A percentile compares a stretch with the other conserved stretches of the same genome.
phyloP scores from a whole-genome alignment of 1,140 invertebrate species.

The Maniola jurtina region DNA sequence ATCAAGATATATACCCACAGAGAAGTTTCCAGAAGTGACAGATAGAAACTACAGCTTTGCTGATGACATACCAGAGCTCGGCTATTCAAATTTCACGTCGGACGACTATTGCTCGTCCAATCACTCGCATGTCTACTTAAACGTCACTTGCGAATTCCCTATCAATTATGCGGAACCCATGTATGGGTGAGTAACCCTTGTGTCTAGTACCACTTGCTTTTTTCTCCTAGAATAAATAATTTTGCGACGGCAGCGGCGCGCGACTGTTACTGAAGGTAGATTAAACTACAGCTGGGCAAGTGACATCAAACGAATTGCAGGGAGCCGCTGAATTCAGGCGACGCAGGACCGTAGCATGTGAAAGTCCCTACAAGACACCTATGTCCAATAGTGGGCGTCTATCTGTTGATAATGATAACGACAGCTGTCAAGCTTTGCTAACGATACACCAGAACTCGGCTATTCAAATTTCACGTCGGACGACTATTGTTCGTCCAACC shows the following conservation, averaged over 20 bases:
- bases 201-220: not conserved
- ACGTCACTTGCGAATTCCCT: conserved; percentile 83
- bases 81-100: conserved; percentile 59
- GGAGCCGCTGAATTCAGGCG: too few relatives aligned
- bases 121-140: conserved; percentile 74
- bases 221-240: not conserved
- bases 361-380: too few relatives aligned
- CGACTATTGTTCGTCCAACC: conserved; percentile 64
- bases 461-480: conserved; percentile 63
- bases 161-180: conserved; percentile 84
- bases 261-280: too few relatives aligned
- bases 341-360: too few relatives aligned
- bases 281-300: too few relatives aligned
- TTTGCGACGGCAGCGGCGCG: not conserved
- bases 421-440: conserved; percentile 47
- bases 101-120: conserved; percentile 67
- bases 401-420: too few relatives aligned
- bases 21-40: conserved; percentile 22
- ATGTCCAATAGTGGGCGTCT: too few relatives aligned
- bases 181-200: conserved; percentile 79
- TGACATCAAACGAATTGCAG: too few relatives aligned
- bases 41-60: conserved; percentile 49
- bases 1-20: conserved; percentile 15
- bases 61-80: conserved; percentile 50
- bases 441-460: conserved; percentile 48